Base-by-base conservation (phyloP, 2,113 vertebrate species). In the Empidonax traillii region DNA sequence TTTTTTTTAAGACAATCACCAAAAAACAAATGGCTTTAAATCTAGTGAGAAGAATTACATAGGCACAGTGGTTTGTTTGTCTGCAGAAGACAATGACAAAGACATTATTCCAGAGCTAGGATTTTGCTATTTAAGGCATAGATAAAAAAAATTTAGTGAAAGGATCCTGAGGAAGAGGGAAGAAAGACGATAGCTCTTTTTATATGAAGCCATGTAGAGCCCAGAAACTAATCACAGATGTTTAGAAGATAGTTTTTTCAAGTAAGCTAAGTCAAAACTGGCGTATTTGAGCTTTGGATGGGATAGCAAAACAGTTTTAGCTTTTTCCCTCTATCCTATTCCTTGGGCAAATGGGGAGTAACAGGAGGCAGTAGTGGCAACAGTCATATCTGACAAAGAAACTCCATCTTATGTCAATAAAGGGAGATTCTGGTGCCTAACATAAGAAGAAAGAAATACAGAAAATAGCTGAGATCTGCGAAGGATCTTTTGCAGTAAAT, bases 1-100 rank as follows among this genome's bases (percentile, higher is more conserved):
- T 8, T 6, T 44, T 80, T 68, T 56, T 41, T 6, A 51, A 82
- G 21, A n/a, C 7, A 63, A 18, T n/a, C 33, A 74, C 22, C 3
- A 23, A 46, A 89, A 80, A 86, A 33, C 3, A 11, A 53, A 14
- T 0, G 0, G 2, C 28, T 83, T 2, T 39, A 33, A 87, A 3
- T 35, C 66, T 43, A 67, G 16, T 2, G 6, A 87, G 81, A 84
- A 89, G n/a, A 52, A 44, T 85, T 78, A 59, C 15, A 59, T 3
- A 30, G 35, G n/a, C 4, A 53, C 15, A 71, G 27, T 15, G 4
- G 37, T 68, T 51, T 56, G 8, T n/a, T 69, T 85, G 12, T 43
- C 59, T 71, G 61, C 23, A 67, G 49, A 53, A 72, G 35, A 55
- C 11, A 67, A 10, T 43, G 74, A 77, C 37, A 55, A 85, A 90